A percentile compares a stretch with the other conserved stretches of the same genome.
These are phyloP conservation scores for Noctua fimbriata DNA, from an alignment of 2,888 invertebrate species.

Conservation along the genomic window DNA sequence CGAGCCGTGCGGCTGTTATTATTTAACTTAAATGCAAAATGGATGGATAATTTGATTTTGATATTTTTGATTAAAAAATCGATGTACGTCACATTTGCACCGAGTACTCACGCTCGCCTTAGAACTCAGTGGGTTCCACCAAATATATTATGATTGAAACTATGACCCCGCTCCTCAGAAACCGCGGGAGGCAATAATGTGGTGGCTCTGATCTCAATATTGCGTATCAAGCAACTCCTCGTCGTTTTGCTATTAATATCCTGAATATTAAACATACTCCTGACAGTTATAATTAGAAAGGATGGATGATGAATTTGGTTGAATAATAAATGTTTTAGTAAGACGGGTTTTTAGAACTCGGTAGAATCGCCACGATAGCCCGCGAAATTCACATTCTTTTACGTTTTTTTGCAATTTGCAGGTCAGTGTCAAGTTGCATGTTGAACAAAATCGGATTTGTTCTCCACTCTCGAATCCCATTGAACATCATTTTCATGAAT, in stretches of 20 bases:
- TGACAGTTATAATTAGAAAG: conserved; percentile 1
- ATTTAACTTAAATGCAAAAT: too few species aligned
- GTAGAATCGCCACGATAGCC: too few species aligned
- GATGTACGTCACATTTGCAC: not conserved
- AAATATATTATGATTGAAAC: conserved; percentile 16
- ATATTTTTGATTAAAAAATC: not conserved
- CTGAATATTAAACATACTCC: conserved; percentile 13
- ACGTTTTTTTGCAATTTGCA: too few species aligned
- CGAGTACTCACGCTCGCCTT: not conserved
- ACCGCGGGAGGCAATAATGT: conserved; percentile 42
- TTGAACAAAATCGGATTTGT: too few species aligned
- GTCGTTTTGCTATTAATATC: conserved; percentile 12
- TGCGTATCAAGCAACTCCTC: not conserved
- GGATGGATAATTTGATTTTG: not conserved
- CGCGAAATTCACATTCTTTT: too few species aligned
- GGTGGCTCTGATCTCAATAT: conserved; percentile 30
- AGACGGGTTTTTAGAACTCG: not conserved
- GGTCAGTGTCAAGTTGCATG: too few species aligned
- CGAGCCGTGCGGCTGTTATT: not conserved
- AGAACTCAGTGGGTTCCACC: not conserved
- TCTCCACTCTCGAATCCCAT: too few species aligned
- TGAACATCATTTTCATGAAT: too few species aligned
- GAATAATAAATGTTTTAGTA: not conserved
- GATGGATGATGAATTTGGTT: not conserved
- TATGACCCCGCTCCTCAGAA: conserved; percentile 1